phyloP scores from a whole-genome alignment of 2,113 vertebrate species.

The Ardeotis arabs region DNA sequence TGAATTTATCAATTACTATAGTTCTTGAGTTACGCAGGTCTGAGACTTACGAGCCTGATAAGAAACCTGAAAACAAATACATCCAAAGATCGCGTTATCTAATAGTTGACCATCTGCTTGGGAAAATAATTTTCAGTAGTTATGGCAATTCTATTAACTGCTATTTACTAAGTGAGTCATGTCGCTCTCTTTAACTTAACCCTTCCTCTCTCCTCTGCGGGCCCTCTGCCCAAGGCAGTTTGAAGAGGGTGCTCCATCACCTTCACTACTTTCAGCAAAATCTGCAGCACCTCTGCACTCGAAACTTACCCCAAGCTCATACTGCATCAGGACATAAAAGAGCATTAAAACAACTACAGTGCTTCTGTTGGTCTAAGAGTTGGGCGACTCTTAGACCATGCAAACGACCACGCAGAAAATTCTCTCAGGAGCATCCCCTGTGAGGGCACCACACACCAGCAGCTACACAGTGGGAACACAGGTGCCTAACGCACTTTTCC shows the following conservation, averaged over 20 bases:
- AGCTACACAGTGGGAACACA: fast-evolving
- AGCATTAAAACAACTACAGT: not conserved
- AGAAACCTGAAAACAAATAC: constrained; percentile 41
- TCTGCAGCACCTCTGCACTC: not conserved
- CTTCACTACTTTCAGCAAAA: not conserved
- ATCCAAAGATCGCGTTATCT: constrained; percentile 21
- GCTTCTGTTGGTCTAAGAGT: not conserved
- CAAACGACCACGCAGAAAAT: fast-evolving
- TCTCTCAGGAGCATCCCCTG: not conserved
- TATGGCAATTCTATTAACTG: constrained; percentile 30
- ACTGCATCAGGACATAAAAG: not conserved
- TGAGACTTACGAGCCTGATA: not conserved
- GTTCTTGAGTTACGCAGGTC: not conserved
- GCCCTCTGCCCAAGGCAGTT: not conserved
- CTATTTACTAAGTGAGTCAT: constrained; percentile 51
- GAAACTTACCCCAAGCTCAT: not conserved
- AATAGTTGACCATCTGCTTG: constrained; percentile 55
- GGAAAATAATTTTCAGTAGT: constrained; percentile 53
- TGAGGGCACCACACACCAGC: not conserved
- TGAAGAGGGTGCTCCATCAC: not conserved
- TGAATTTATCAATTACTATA: not conserved
- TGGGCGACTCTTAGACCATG: fast-evolving
- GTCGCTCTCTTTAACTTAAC: constrained; percentile 20
- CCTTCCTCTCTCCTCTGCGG: not conserved
- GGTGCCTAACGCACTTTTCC: fast-evolving